Base-by-base conservation (phyloP, 1,140 invertebrate species). In the Ganaspis sp. region DNA sequence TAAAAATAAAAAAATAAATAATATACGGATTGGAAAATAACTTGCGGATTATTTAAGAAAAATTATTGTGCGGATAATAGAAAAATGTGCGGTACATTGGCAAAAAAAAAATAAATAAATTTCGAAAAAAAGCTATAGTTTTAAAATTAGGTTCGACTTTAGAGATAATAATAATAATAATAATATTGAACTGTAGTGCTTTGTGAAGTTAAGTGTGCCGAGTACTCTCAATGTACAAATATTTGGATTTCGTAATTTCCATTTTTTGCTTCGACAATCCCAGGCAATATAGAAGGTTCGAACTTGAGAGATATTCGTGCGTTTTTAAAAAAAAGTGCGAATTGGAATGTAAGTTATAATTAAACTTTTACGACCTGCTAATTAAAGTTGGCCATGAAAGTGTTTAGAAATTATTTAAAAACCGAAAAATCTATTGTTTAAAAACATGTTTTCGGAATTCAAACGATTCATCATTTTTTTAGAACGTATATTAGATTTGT, bases 141-240 rank as follows among this genome's bases (percentile, higher is more conserved):
- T 26, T 12, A 29, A 64, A 64, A 26, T 9, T 72, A 75, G 69
- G 58, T 72, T 79, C 73, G 54, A 40, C 42, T 70, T 17, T 12
- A 29, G 23, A 72, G 42, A 38, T 15, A 58, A 73, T 34, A 54
- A 54, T 58, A 12, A 38, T 49, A 53, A 37, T 34, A 34, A 34
- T 49, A 53, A 37, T 34, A 34, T 3, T 34, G 6, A 34, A 34
- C 29, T 34, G 29, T 34, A 72, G 70, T 38, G 54, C 38, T 38
- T 19, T 12, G 45, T 69, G 69, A 19, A 70, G 26, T 15, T 58
- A 37, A 21, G 37, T 69, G 34, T 17, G 34, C 74, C 64, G 73
- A 74, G 58, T 21, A 76, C 83, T 70, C 70, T 58, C 15, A 83
- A 74, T 79, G 26, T 70, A 45, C 58, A 64, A 64, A 64, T 64